Percentiles rank a stretch among this genome's conserved stretches.
These are phyloP conservation scores for Drosophila baimaii DNA, from an alignment of 1,140 invertebrate species.

Conservation along the genomic window DNA sequence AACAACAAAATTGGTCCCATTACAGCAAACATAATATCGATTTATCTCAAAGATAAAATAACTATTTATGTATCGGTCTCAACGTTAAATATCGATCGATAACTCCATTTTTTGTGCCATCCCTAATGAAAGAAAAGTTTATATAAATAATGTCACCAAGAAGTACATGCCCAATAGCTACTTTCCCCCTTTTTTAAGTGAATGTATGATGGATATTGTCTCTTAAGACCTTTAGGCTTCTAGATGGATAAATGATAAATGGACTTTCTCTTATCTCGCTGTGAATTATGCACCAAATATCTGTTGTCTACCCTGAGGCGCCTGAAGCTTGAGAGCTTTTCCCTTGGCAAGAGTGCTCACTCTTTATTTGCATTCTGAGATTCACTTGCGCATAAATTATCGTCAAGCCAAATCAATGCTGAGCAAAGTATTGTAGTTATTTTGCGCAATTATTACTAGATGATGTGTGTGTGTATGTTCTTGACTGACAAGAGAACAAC, in stretches of 20 bases:
- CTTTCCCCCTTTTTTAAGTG: no score
- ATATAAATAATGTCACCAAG: no score
- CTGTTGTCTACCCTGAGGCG: constrained; percentile 7
- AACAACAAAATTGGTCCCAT: no score
- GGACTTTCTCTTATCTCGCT: neutral
- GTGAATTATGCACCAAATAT: neutral
- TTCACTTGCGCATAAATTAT: constrained; percentile 8
- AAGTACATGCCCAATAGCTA: no score
- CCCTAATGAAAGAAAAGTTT: no score
- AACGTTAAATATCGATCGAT: no score
- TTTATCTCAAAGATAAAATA: neutral
- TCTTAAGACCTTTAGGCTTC: no score
- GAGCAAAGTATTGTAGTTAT: constrained; percentile 8
- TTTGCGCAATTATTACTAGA: constrained; percentile 4
- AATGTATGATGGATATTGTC: no score
- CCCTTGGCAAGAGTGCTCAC: no score
- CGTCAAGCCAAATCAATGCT: neutral
- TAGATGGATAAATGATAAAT: no score
- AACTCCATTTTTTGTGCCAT: no score
- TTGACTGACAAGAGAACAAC: constrained; percentile 14
- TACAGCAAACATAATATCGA: neutral
- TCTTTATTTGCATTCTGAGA: constrained; percentile 5
- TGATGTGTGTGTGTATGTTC: neutral
- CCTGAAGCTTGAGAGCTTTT: neutral
- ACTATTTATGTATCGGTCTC: neutral